Evolutionary conservation across 1,140 invertebrate genomes (phyloP).

Genomic region (Lordiphosa mommai): DNA sequence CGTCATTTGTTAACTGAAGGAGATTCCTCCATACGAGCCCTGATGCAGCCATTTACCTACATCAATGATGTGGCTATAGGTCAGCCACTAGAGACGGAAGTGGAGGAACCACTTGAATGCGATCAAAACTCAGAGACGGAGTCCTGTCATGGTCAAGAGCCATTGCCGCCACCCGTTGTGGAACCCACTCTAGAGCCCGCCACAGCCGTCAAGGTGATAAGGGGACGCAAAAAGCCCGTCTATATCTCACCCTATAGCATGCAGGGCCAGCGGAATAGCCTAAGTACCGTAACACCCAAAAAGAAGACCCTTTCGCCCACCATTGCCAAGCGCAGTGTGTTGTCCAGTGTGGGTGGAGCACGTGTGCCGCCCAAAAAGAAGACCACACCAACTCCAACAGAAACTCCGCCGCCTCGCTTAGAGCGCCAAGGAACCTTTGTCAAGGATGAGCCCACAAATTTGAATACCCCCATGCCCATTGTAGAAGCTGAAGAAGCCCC

Average conservation of each 20-base stretch:
- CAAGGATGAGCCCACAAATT: slow-evolving; percentile 86
- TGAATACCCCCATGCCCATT: slow-evolving; percentile 78
- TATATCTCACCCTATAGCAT: slow-evolving; percentile 84
- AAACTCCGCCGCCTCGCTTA: slow-evolving; percentile 78
- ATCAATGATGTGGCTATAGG: slow-evolving; percentile 58
- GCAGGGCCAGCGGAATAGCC: slow-evolving; percentile 70
- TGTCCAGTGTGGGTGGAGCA: slow-evolving; percentile 2
- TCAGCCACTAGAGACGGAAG: slow-evolving; percentile 34
- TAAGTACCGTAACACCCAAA: slow-evolving; percentile 32
- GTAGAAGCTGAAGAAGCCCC: slow-evolving; percentile 69
- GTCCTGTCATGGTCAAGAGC: slow-evolving; percentile 61
- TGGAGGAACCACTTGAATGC: slow-evolving; percentile 71
- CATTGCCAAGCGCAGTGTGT: slow-evolving; percentile 50
- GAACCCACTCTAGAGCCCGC: slow-evolving; percentile 30
- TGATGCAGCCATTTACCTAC: slow-evolving; percentile 65
- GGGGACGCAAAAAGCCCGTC: slow-evolving; percentile 87
- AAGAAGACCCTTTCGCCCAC: slow-evolving; percentile 52
- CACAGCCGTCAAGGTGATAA: slow-evolving; percentile 83
- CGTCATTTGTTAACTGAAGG: slow-evolving; percentile 20
- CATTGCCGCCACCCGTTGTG: background rate
- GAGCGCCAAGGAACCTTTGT: slow-evolving; percentile 93
- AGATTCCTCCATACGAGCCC: slow-evolving; percentile 78
- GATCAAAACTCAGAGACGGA: slow-evolving; percentile 81
- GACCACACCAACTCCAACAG: slow-evolving; percentile 5
- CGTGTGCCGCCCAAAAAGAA: slow-evolving; percentile 46